phyloP scores from a whole-genome alignment of 2,888 invertebrate species.

The Belgica antarctica region DNA sequence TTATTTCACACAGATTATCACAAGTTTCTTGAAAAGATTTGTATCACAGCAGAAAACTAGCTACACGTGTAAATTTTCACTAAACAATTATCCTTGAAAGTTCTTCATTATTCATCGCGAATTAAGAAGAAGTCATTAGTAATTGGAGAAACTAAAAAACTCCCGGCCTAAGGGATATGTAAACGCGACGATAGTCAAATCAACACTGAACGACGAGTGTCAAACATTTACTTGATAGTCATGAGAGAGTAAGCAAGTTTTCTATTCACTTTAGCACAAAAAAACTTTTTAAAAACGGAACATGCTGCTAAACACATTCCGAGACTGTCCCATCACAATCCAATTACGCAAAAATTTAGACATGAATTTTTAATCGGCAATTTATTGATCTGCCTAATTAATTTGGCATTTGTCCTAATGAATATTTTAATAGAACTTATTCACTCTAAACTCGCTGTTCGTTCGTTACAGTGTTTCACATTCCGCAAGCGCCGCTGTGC shows the following conservation, averaged over 20 bases:
- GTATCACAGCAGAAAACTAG: not conserved
- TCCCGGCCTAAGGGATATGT: conserved; percentile 25
- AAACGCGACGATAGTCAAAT: conserved; percentile 41
- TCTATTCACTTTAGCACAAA: not conserved
- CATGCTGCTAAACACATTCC: conserved; percentile 23
- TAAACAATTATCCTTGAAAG: not conserved
- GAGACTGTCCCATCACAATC: too few relatives aligned
- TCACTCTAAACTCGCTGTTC: too few relatives aligned
- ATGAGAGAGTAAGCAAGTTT: conserved; percentile 36
- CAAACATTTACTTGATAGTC: conserved; percentile 36
- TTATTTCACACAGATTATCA: not conserved
- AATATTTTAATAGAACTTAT: too few relatives aligned
- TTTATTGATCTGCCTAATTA: too few relatives aligned
- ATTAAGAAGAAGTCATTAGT: conserved; percentile 2
- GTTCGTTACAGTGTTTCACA: too few relatives aligned
- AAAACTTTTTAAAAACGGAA: conserved; percentile 14
- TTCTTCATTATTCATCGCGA: not conserved
- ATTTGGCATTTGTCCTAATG: too few relatives aligned
- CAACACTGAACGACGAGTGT: conserved; percentile 29
- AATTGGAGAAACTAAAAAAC: not conserved
- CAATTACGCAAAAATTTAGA: too few relatives aligned
- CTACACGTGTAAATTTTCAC: not conserved
- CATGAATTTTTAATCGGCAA: too few relatives aligned
- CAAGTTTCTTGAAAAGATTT: not conserved
- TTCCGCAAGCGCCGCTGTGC: too few relatives aligned